phyloP scores from a whole-genome alignment of 2,797 vertebrate species.

The Pagetopsis macropterus region DNA sequence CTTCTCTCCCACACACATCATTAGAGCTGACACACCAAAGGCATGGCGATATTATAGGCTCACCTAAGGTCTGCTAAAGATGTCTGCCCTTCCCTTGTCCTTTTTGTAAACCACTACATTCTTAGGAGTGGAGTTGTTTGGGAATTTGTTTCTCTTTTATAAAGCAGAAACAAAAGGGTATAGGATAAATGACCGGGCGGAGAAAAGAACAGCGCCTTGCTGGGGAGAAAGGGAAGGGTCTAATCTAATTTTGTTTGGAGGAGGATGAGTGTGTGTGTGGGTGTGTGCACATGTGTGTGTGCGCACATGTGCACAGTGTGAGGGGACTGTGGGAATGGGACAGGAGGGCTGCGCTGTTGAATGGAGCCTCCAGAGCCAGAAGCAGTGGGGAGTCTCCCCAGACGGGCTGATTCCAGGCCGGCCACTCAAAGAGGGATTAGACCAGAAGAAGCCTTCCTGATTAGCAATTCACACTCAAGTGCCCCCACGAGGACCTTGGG shows the following conservation, averaged over 20 bases:
- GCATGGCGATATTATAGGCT: slow-evolving; percentile 61
- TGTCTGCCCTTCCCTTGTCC: slow-evolving; percentile 67
- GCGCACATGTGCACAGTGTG: slow-evolving; percentile 81
- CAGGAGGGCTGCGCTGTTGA: slow-evolving; percentile 89
- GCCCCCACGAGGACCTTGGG: slow-evolving; percentile 89
- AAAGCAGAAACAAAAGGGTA: slow-evolving; percentile 80
- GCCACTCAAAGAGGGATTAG: slow-evolving; percentile 98
- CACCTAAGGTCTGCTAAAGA: slow-evolving; percentile 74
- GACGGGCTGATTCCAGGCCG: slow-evolving; percentile 89
- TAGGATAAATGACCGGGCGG: slow-evolving; percentile 87
- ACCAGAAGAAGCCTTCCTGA: slow-evolving; percentile 88
- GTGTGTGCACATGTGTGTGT: slow-evolving; percentile 49
- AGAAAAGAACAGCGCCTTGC: slow-evolving; percentile 93
- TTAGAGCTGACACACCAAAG: slow-evolving; percentile 75
- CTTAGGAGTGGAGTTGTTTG: slow-evolving; percentile 72
- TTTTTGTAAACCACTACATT: slow-evolving; percentile 63
- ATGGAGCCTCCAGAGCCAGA: slow-evolving; percentile 93
- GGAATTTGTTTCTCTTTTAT: slow-evolving; percentile 82
- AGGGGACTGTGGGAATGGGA: slow-evolving; percentile 98
- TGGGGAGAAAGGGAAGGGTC: slow-evolving; percentile 89
- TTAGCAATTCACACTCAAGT: slow-evolving; percentile 97
- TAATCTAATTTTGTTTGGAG: slow-evolving; percentile 99
- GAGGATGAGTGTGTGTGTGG: slow-evolving; percentile 86
- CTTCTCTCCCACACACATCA: slow-evolving; percentile 63
- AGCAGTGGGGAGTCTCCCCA: slow-evolving; percentile 96